Evolutionary conservation across 1,140 invertebrate genomes (phyloP).

Genomic region (Bombus ignitus): DNA sequence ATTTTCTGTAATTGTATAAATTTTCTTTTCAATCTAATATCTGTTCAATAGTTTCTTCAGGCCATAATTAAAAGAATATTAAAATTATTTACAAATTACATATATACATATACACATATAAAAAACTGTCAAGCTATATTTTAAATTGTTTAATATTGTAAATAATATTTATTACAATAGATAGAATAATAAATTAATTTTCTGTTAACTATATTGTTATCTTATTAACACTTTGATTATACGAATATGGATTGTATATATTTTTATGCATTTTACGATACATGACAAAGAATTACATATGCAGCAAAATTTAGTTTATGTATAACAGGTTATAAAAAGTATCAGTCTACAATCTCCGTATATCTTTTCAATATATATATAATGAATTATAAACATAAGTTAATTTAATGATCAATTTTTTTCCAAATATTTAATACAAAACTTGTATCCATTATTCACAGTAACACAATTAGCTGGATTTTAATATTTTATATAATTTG

Average conservation of each 20-base stretch:
- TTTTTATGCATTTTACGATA: conserved; percentile 8
- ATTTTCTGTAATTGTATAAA: background rate
- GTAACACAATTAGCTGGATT: conserved; percentile 21
- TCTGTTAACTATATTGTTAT: conserved; percentile 3
- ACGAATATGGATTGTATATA: conserved; percentile 11
- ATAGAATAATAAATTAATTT: conserved; percentile 42
- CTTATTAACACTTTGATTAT: conserved; percentile 14
- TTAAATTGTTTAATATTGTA: conserved; percentile 1
- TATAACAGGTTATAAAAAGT: conserved; percentile 13
- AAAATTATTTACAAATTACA: background rate
- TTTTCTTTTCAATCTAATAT: background rate
- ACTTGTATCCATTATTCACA: background rate
- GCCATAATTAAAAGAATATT: background rate
- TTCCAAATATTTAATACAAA: conserved; percentile 1
- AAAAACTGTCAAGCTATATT: conserved; percentile 15
- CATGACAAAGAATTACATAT: background rate
- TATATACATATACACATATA: conserved; percentile 1
- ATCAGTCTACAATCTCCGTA: conserved; percentile 8
- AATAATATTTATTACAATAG: conserved; percentile 30
- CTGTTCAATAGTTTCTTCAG: background rate
- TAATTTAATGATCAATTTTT: background rate
- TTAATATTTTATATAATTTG: conserved; percentile 70
- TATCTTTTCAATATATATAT: background rate
- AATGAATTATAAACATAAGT: conserved; percentile 5
- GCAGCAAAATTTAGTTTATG: background rate